Conservation (phyloP, 2,797 vertebrate genomes). For the Cetoscarus ocellatus region DNA sequence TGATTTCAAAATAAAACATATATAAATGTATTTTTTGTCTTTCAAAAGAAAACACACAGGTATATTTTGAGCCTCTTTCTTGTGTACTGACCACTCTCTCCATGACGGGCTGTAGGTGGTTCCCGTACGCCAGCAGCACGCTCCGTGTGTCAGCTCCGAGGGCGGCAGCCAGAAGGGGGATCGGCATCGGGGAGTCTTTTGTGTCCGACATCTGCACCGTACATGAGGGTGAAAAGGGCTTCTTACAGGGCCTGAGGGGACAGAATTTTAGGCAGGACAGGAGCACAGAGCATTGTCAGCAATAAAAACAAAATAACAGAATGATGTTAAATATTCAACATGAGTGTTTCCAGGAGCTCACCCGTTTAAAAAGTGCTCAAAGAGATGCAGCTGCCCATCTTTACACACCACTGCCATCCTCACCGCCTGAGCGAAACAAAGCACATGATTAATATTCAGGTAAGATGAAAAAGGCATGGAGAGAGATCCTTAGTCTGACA, state of each 20-base stretch:
- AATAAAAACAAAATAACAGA: background rate
- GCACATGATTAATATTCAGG: constrained; percentile 3
- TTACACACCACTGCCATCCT: constrained; percentile 95
- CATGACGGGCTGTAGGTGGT: constrained; percentile 91
- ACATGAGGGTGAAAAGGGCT: constrained; percentile 92
- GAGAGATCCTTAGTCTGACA: background rate
- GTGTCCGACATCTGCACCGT: constrained; percentile 92
- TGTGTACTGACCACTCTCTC: constrained; percentile 90
- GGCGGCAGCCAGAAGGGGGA: constrained; percentile 91
- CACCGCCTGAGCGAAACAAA: constrained; percentile 86
- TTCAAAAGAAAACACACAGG: too few relatives aligned
- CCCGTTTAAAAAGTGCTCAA: constrained; percentile 99
- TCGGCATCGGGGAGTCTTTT: constrained; percentile 85
- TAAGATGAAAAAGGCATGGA: background rate
- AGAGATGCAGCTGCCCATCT: constrained; percentile 96
- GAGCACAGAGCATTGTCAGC: background rate
- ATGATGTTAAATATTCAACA: background rate
- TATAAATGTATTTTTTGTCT: too few relatives aligned
- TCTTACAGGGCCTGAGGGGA: constrained; percentile 92
- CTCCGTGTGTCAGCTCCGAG: constrained; percentile 86
- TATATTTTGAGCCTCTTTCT: background rate
- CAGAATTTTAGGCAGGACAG: background rate
- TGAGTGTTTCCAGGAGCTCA: constrained; percentile 78
- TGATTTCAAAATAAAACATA: too few relatives aligned
- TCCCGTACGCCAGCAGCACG: constrained; percentile 92